phyloP scores from a whole-genome alignment of 2,797 vertebrate genomes.

The Chloroceryle inda region DNA sequence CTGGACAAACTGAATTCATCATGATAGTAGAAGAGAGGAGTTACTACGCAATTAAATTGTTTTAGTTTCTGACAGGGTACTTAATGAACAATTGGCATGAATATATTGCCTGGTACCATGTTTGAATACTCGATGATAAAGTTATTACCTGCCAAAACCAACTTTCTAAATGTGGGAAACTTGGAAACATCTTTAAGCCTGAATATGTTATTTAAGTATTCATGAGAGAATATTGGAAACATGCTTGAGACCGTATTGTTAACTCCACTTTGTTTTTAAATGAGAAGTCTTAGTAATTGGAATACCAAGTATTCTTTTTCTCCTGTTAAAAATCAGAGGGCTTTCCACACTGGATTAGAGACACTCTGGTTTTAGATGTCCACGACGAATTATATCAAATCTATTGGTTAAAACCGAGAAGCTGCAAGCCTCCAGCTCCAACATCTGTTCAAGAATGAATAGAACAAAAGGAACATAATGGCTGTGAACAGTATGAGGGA shows the following conservation, averaged over 20 bases:
- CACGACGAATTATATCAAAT: neutral
- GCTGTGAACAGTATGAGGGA: neutral
- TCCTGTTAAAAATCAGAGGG: neutral
- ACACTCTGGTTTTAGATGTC: neutral
- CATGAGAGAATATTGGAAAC: neutral
- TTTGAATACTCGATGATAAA: neutral
- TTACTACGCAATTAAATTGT: neutral
- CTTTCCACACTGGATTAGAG: conserved; percentile 8
- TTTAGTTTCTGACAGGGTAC: neutral
- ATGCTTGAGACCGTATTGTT: neutral
- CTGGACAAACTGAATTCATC: conserved; percentile 11
- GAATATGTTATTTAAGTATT: neutral
- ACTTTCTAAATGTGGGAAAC: neutral
- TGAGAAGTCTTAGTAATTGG: neutral
- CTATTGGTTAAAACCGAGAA: conserved; percentile 18
- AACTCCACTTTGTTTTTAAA: neutral
- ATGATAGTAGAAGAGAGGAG: neutral
- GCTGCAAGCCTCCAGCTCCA: neutral
- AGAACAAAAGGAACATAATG: neutral
- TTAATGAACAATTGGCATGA: neutral
- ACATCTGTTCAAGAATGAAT: neutral
- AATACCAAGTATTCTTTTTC: neutral
- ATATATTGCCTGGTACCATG: neutral
- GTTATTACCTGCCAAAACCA: neutral
- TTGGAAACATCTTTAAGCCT: neutral